These are phyloP conservation scores for Scortum barcoo DNA, from an alignment of 2,113 vertebrate species.

Conservation along the genomic window DNA sequence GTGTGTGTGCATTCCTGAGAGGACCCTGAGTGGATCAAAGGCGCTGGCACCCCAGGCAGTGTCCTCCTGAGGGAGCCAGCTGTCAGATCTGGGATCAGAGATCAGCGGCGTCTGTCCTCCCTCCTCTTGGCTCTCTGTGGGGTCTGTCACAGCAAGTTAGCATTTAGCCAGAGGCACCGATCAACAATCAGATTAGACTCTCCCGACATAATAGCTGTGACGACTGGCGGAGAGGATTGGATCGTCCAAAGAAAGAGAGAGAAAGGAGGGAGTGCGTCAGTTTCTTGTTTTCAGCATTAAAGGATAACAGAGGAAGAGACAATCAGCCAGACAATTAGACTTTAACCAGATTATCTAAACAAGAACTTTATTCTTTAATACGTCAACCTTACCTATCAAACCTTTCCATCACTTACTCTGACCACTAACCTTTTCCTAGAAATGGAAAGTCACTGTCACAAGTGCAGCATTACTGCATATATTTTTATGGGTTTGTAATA, in stretches of 20 bases:
- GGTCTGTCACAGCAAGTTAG: conserved; percentile 77
- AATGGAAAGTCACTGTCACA: background rate
- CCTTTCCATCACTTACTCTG: background rate
- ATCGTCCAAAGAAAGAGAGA: conserved; percentile 20
- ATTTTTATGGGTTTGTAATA: background rate
- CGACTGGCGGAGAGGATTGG: conserved; percentile 6
- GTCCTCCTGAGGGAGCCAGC: conserved; percentile 74
- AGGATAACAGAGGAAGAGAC: background rate
- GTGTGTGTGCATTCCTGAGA: conserved; percentile 69
- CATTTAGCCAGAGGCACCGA: conserved; percentile 63
- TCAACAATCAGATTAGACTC: conserved; percentile 67
- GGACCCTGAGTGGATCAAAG: conserved; percentile 77
- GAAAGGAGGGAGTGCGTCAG: background rate
- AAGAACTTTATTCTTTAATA: background rate
- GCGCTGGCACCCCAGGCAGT: conserved; percentile 70
- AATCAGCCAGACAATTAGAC: background rate
- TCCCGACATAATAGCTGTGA: conserved; percentile 42
- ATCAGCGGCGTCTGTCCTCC: conserved; percentile 66
- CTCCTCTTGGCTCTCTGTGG: conserved; percentile 65
- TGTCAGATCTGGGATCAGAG: conserved; percentile 79
- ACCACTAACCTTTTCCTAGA: background rate
- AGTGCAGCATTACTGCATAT: background rate
- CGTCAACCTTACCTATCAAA: background rate
- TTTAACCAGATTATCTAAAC: conserved; percentile 1
- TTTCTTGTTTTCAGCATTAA: conserved; percentile 15